phyloP scores from a whole-genome alignment of 1,140 invertebrate genomes.

The Agrypnia vestita region DNA sequence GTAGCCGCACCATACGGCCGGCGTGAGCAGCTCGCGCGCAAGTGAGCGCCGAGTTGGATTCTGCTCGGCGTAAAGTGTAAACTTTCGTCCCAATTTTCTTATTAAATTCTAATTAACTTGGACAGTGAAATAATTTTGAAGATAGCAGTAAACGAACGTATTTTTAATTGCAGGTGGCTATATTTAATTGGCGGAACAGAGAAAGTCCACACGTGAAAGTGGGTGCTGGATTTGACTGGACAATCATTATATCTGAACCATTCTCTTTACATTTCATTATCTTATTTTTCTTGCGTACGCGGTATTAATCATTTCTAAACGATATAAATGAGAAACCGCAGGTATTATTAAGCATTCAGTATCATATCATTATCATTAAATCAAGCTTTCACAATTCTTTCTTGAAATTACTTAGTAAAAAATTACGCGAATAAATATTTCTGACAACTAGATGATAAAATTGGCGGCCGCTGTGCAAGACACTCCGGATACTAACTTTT shows the following conservation, averaged over 20 bases:
- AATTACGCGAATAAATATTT: too few relatives aligned
- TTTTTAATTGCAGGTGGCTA: constrained; percentile 53
- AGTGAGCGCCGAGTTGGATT: not conserved
- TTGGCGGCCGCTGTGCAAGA: too few relatives aligned
- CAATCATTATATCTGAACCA: constrained; percentile 13
- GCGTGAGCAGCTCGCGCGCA: not conserved
- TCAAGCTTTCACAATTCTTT: too few relatives aligned
- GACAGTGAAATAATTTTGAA: constrained; percentile 54
- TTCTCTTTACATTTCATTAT: constrained; percentile 15
- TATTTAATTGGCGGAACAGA: constrained; percentile 58
- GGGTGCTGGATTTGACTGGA: constrained; percentile 9
- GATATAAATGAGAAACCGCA: too few relatives aligned
- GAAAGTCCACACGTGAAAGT: constrained; percentile 59
- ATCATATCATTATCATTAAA: too few relatives aligned
- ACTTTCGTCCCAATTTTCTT: constrained; percentile 58
- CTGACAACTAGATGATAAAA: too few relatives aligned
- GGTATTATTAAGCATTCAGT: too few relatives aligned
- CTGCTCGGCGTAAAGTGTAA: constrained; percentile 32
- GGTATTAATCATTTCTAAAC: too few relatives aligned
- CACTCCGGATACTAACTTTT: too few relatives aligned
- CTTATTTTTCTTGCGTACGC: not conserved
- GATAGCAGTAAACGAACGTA: constrained; percentile 57
- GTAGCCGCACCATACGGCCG: not conserved
- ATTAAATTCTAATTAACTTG: constrained; percentile 55
- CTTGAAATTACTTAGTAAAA: too few relatives aligned